Conservation (phyloP, 2,797 vertebrate genomes). For the Aeoliscus strigatus region DNA sequence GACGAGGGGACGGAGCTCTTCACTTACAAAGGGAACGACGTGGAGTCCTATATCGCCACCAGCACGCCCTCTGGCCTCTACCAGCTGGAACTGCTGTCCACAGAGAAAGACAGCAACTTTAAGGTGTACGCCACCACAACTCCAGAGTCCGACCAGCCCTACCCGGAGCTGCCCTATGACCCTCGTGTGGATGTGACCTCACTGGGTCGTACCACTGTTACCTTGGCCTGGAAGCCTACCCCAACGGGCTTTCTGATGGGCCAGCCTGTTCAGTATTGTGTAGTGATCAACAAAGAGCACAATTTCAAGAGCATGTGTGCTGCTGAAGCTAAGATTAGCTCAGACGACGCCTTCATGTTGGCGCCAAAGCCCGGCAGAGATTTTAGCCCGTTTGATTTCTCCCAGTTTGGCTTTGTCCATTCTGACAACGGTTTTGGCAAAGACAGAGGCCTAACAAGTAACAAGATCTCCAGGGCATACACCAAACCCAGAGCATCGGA, state of each 20-base stretch:
- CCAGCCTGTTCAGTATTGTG: conserved; percentile 91
- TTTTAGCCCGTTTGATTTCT: conserved; percentile 96
- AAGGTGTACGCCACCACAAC: conserved; percentile 95
- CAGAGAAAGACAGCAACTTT: conserved; percentile 97
- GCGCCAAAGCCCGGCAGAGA: conserved; percentile 92
- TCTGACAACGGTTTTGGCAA: conserved; percentile 78
- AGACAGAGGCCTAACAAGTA: conserved; percentile 72
- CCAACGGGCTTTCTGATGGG: conserved; percentile 85
- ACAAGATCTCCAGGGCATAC: conserved; percentile 78
- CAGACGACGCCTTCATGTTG: conserved; percentile 88
- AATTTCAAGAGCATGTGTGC: conserved; percentile 99
- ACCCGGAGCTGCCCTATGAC: conserved; percentile 92
- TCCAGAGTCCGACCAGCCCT: conserved; percentile 94
- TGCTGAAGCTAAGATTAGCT: conserved; percentile 87
- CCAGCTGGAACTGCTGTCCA: conserved; percentile 91
- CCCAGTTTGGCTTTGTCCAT: conserved; percentile 89
- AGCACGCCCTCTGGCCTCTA: conserved; percentile 92
- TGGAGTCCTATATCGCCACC: conserved; percentile 88
- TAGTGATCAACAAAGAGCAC: conserved; percentile 95
- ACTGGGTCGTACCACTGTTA: conserved; percentile 91
- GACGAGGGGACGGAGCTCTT: conserved; percentile 88
- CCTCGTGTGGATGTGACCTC: conserved; percentile 92
- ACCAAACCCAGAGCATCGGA: conserved; percentile 77
- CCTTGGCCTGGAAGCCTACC: conserved; percentile 93
- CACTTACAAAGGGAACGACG: conserved; percentile 94